A percentile compares a stretch with the other conserved stretches of the same genome.
Conservation (phyloP, 1,140 invertebrate genomes). For the Rhagoletis zephyria region DNA sequence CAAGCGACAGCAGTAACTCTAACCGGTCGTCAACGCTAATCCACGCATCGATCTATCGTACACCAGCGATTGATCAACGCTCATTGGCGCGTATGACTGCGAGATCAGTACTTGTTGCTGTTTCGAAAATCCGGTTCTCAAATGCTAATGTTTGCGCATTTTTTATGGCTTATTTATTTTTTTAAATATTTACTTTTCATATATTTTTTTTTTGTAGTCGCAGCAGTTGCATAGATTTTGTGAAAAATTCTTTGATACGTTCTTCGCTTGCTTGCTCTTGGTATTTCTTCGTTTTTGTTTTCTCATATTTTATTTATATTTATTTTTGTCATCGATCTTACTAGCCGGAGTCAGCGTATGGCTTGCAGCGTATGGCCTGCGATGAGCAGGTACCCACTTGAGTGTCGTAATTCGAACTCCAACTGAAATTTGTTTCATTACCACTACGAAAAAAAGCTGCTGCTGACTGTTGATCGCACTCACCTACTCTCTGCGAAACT, state of each 20-base stretch:
- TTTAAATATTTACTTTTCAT: not conserved
- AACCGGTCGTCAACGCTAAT: not conserved
- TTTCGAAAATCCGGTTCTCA: slow-evolving; percentile 9
- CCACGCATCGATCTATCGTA: not conserved
- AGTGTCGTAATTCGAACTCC: not conserved
- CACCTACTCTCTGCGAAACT: not conserved
- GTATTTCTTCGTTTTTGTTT: not conserved
- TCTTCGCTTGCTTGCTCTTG: not conserved
- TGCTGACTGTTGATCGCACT: not conserved
- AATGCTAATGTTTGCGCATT: slow-evolving; percentile 25
- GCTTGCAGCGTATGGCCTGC: not conserved
- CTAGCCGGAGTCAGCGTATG: not conserved
- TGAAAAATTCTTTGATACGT: too few relatives aligned
- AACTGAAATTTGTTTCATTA: not conserved
- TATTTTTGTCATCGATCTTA: not conserved
- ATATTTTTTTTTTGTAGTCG: not conserved
- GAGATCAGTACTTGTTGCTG: not conserved
- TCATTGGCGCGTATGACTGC: not conserved
- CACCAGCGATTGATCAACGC: not conserved
- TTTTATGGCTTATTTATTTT: not conserved
- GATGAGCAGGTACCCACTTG: not conserved
- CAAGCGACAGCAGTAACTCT: not conserved
- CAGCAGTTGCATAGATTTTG: too few relatives aligned
- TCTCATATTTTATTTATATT: not conserved
- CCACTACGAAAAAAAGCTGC: not conserved